Conservation (phyloP, 2,888 invertebrate genomes). For the Meganola albula region DNA sequence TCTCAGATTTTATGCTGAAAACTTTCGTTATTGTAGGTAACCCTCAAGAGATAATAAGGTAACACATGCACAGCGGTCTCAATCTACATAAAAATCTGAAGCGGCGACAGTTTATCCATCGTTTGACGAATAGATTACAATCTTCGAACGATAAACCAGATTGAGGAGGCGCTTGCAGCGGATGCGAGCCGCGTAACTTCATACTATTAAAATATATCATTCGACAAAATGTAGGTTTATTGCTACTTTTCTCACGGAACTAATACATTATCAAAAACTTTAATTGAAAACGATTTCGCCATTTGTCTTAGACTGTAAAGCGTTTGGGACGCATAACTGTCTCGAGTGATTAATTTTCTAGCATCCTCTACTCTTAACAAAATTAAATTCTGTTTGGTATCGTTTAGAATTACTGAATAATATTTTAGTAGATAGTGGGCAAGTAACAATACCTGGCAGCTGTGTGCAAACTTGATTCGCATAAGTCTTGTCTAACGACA, state of each 20-base stretch:
- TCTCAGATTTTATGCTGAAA: slow-evolving; percentile 17
- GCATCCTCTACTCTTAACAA: slow-evolving; percentile 44
- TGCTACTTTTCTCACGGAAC: slow-evolving; percentile 77
- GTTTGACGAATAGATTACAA: slow-evolving; percentile 69
- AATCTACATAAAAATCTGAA: slow-evolving; percentile 55
- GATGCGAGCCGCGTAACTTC: slow-evolving; percentile 68
- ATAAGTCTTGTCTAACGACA: slow-evolving; percentile 31
- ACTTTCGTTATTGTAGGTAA: slow-evolving; percentile 29
- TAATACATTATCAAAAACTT: slow-evolving; percentile 70
- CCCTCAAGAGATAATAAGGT: slow-evolving; percentile 33
- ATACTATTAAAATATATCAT: slow-evolving; percentile 76
- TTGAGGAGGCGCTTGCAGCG: slow-evolving; percentile 65
- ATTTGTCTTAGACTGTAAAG: slow-evolving; percentile 61
- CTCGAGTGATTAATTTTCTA: slow-evolving; percentile 41
- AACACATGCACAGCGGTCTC: slow-evolving; percentile 34
- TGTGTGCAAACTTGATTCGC: slow-evolving; percentile 51
- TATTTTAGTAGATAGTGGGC: slow-evolving; percentile 8
- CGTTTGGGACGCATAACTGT: slow-evolving; percentile 43
- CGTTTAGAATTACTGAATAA: no score
- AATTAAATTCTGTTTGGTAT: slow-evolving; percentile 20
- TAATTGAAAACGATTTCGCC: slow-evolving; percentile 71
- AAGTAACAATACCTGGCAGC: slow-evolving; percentile 26
- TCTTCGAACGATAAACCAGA: slow-evolving; percentile 54
- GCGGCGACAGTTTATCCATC: slow-evolving; percentile 47
- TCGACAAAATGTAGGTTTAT: slow-evolving; percentile 74